Evolutionary conservation across 2,797 vertebrate genomes (phyloP).

Genomic region (Lepidocolaptes lacrymiger): DNA sequence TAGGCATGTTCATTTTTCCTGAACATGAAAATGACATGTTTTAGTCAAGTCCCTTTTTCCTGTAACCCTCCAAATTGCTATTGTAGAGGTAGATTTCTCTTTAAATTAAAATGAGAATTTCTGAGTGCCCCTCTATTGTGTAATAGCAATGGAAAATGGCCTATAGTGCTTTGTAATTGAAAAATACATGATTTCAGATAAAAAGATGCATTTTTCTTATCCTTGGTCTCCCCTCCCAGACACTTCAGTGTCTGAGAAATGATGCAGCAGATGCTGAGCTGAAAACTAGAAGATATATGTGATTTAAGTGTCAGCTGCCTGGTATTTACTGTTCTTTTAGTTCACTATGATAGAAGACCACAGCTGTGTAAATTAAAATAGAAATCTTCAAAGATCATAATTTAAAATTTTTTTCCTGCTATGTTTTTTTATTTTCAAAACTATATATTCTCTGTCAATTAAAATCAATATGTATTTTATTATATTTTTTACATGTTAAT

Average conservation of each 20-base stretch:
- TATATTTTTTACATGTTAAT: constrained; percentile 27
- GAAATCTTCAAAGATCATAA: background rate
- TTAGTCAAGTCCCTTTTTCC: background rate
- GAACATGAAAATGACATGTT: background rate
- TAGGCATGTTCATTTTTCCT: background rate
- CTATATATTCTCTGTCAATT: background rate
- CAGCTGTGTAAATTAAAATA: constrained; percentile 45
- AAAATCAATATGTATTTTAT: constrained; percentile 22
- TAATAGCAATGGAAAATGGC: background rate
- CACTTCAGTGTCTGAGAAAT: constrained; percentile 19
- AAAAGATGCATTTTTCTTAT: constrained; percentile 4
- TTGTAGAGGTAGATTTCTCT: background rate
- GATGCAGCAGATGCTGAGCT: constrained; percentile 24
- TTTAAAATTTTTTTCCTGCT: background rate
- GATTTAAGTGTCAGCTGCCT: constrained; percentile 33
- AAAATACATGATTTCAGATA: constrained; percentile 12
- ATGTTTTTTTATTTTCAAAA: background rate
- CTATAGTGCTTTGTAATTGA: background rate
- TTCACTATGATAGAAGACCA: constrained; percentile 15
- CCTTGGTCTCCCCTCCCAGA: background rate
- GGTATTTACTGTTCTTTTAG: constrained; percentile 49
- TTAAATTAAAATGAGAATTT: background rate
- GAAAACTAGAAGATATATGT: constrained; percentile 13
- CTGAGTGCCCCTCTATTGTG: background rate
- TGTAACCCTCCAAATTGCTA: background rate